phyloP scores from a whole-genome alignment of 2,113 vertebrate species.

The Phalacrocorax aristotelis region DNA sequence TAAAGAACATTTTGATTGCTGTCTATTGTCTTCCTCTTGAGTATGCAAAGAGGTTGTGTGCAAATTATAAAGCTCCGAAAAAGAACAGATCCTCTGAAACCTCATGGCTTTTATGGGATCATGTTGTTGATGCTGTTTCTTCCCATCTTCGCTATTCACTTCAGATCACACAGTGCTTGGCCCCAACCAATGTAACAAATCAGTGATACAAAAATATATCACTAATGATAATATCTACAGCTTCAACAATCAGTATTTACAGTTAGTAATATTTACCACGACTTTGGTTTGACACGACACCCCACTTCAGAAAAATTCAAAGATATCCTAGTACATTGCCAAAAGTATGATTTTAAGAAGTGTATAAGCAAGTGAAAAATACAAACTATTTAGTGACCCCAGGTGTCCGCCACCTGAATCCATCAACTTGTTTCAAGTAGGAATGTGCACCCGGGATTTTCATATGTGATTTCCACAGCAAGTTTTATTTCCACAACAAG shows the following conservation, averaged over 20 bases:
- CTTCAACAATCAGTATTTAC: not conserved
- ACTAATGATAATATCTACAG: not conserved
- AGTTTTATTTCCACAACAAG: not conserved
- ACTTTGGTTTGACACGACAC: not conserved
- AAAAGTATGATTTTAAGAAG: not conserved
- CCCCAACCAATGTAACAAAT: not conserved
- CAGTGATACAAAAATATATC: not conserved
- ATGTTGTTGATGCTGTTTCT: not conserved
- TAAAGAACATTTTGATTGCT: not conserved
- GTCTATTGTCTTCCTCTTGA: not conserved
- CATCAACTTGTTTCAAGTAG: not conserved
- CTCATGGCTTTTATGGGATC: not conserved
- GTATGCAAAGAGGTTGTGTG: not conserved
- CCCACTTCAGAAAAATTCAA: not conserved
- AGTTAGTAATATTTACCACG: not conserved
- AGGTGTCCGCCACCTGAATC: not conserved
- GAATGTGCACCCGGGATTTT: not conserved
- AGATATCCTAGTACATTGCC: not conserved
- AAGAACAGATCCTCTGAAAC: not conserved
- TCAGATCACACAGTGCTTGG: not conserved
- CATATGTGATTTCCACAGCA: not conserved
- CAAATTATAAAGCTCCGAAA: not conserved
- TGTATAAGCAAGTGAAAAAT: not conserved
- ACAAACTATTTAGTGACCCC: not conserved
- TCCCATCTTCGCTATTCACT: not conserved